A percentile compares a stretch with the other conserved stretches of the same genome.
Evolutionary conservation across 2,797 vertebrate species (phyloP).

Genomic region (Potorous gilbertii): DNA sequence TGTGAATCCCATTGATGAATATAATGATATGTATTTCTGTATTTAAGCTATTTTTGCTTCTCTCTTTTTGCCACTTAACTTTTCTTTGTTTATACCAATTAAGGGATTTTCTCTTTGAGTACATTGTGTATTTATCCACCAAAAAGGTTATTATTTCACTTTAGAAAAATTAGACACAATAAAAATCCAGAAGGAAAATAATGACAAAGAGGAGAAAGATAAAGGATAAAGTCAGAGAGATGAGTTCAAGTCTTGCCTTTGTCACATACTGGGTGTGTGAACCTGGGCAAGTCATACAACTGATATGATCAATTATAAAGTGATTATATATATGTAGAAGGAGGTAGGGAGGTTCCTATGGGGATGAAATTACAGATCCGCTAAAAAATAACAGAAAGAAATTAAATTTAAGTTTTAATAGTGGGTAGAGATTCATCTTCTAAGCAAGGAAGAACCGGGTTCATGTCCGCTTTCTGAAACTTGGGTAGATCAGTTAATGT

Average conservation of each 20-base stretch:
- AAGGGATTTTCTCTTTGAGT: background rate
- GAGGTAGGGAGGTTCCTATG: background rate
- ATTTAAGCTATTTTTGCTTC: background rate
- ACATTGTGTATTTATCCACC: background rate
- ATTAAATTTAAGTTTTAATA: background rate
- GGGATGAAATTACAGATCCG: background rate
- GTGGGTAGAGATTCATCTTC: background rate
- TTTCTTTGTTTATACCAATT: background rate
- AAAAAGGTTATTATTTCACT: background rate
- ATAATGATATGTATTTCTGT: background rate
- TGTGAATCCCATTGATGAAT: background rate
- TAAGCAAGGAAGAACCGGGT: background rate
- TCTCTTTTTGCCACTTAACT: background rate
- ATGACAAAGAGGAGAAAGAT: background rate
- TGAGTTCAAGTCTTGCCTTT: no score
- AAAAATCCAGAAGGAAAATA: background rate
- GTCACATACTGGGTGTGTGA: no score
- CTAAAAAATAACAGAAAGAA: background rate
- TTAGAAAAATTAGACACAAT: background rate
- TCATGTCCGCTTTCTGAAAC: no score
- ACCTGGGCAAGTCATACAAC: no score
- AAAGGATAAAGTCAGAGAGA: background rate
- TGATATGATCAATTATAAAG: no score
- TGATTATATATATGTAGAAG: no score
- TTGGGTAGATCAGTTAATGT: background rate